Percentiles rank a stretch among this genome's conserved stretches.
Conservation (phyloP, 2,113 vertebrate species). For the Ramphastos sulfuratus region DNA sequence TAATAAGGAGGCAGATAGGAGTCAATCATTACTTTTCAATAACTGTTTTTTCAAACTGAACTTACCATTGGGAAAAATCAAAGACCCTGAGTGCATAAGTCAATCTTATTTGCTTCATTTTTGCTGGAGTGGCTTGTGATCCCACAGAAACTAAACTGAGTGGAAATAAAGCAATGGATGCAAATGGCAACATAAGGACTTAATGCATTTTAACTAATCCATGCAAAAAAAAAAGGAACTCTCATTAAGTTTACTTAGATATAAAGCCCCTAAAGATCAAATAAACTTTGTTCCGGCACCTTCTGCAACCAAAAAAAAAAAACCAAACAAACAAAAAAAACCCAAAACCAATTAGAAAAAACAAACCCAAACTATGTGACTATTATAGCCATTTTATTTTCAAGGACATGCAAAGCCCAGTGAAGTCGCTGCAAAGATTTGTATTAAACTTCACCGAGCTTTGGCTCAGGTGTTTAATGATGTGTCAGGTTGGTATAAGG, state of each 20-base stretch:
- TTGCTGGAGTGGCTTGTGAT: not conserved
- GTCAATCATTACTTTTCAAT: not conserved
- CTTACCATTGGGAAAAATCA: not conserved
- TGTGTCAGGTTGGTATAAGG: not conserved
- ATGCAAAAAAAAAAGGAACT: not conserved
- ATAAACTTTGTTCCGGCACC: not conserved
- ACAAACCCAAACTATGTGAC: not conserved
- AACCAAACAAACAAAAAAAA: no score
- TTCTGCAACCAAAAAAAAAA: not conserved
- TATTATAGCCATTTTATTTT: not conserved
- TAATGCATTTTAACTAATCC: not conserved
- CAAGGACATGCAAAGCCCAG: not conserved
- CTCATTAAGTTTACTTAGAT: not conserved
- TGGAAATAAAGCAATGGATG: not conserved
- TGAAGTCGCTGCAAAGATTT: not conserved
- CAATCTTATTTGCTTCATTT: not conserved
- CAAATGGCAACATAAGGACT: not conserved
- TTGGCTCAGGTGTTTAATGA: not conserved
- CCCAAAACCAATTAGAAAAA: not conserved
- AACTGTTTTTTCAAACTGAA: not conserved
- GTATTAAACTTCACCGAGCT: not conserved
- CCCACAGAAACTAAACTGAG: not conserved
- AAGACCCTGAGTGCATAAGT: not conserved
- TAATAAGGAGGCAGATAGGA: not conserved
- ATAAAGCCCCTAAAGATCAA: not conserved